Evolutionary conservation across 2,888 invertebrate species (phyloP), one percentile per base, ranked within the genome.

Genomic region (Noctua pronuba): DNA sequence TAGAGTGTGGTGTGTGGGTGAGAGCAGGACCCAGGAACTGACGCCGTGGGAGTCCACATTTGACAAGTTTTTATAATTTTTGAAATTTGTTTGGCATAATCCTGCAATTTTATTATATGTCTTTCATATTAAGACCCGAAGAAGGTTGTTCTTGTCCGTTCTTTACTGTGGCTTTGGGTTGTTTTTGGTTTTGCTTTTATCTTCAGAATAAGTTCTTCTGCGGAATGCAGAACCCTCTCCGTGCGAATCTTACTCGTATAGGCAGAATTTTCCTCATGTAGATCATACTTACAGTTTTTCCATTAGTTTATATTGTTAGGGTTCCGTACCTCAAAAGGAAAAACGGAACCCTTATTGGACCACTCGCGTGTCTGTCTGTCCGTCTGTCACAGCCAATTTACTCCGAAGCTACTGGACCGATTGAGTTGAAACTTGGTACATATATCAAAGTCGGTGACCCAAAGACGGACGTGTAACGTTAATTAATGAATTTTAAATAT

Each of bases 161-260:
- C 3, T 31, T 24, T 16, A 24, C 21, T 21, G 55, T 28, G 13
- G 10, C n/a, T 44, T 72, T 31, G 0, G 8, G 24, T 52, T 41
- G n/a, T n/a, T n/a, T 52, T 35, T 52, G 5, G 2, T 52, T 65
- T 65, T 58, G 28, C 1, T 18, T 0, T 18, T 66, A 58, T 31
- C 6, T 41, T 49, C 28, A 46, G 18, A 38, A 38, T 58, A 24
- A 66, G 16, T 35, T 41, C 2, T 28, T 28, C 6, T 52, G 24
- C 21, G 16, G 52, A 38, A 60, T 52, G 21, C 46, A 35, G 81
- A 74, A 74, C 81, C 58, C 35, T 67, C 18, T 44, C 8, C 10
- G 52, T 10, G 18, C 0, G 41, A n/a, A 38, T 46, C 16, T n/a
- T 18, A 65, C 31, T 65, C 41, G 11, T 24, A 31, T 31, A 31